These are phyloP conservation scores for Heliconius melpomene DNA, from an alignment of 1,140 invertebrate species.

Conservation along the genomic window DNA sequence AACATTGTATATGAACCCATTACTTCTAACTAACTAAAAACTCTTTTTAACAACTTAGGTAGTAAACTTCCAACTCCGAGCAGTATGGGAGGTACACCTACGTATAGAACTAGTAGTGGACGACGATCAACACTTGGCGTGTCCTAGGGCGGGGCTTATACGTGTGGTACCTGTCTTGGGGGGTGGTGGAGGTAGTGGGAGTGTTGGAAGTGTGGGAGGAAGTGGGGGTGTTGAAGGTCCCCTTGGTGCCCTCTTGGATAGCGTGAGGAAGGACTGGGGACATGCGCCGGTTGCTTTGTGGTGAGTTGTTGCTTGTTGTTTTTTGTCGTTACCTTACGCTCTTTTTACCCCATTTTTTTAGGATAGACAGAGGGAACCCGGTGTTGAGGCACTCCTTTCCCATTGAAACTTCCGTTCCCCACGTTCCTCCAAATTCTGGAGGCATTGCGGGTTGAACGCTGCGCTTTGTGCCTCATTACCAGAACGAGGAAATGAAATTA, in stretches of 20 bases:
- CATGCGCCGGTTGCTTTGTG: slow-evolving; percentile 61
- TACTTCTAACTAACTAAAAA: background rate
- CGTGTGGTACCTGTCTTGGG: slow-evolving; percentile 30
- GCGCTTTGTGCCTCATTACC: too few species aligned
- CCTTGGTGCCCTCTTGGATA: slow-evolving; percentile 19
- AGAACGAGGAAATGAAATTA: too few species aligned
- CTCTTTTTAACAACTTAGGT: slow-evolving; percentile 44
- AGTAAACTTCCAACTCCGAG: slow-evolving; percentile 60
- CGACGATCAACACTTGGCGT: slow-evolving; percentile 41
- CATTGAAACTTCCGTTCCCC: too few species aligned
- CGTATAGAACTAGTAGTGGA: slow-evolving; percentile 48
- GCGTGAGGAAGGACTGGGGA: slow-evolving; percentile 57
- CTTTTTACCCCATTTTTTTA: too few species aligned
- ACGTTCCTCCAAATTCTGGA: too few species aligned
- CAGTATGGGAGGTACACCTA: slow-evolving; percentile 62
- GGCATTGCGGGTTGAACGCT: too few species aligned
- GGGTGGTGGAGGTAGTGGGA: slow-evolving; percentile 16
- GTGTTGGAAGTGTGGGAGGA: background rate
- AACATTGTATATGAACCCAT: too few species aligned
- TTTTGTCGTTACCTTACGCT: too few species aligned
- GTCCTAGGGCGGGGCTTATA: slow-evolving; percentile 48
- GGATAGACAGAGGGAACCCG: too few species aligned
- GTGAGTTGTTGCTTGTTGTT: slow-evolving; percentile 36
- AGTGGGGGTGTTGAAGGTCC: background rate
- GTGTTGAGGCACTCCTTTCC: too few species aligned